Evolutionary conservation across 2,113 vertebrate species (phyloP).

Genomic region (Uria aalge): DNA sequence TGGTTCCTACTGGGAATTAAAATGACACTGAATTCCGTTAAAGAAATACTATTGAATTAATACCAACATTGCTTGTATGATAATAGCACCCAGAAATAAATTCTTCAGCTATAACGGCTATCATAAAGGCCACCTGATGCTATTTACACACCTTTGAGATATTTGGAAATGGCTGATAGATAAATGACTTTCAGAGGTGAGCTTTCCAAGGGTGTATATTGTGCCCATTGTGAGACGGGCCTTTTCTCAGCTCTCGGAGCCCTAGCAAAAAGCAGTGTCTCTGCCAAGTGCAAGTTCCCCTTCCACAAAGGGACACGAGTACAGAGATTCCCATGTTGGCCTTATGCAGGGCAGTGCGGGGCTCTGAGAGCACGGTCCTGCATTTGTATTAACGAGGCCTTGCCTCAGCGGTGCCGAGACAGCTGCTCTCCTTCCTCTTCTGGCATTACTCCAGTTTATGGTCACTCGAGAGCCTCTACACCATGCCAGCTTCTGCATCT

Average conservation of each 20-base stretch:
- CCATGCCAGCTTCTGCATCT: neutral
- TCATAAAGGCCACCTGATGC: neutral
- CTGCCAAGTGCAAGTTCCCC: neutral
- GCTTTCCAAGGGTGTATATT: neutral
- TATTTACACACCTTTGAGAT: neutral
- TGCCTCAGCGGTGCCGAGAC: accelerated
- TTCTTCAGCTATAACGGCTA: neutral
- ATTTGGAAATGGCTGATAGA: neutral
- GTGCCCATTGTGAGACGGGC: accelerated
- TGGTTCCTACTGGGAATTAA: neutral
- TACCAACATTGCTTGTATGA: neutral
- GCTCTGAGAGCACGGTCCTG: neutral
- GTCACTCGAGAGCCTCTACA: neutral
- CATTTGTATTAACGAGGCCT: neutral
- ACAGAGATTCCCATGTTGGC: neutral
- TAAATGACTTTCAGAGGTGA: neutral
- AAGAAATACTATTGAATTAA: neutral
- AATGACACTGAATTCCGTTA: neutral
- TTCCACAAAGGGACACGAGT: neutral
- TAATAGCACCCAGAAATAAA: neutral
- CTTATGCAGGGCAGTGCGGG: neutral
- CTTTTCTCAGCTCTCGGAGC: neutral
- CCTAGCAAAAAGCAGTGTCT: neutral
- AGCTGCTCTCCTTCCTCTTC: neutral
- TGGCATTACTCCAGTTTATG: neutral